Evolutionary conservation across 2,888 invertebrate genomes (phyloP), one percentile per base, ranked within the genome.

Genomic region (Andrena bucephala): DNA sequence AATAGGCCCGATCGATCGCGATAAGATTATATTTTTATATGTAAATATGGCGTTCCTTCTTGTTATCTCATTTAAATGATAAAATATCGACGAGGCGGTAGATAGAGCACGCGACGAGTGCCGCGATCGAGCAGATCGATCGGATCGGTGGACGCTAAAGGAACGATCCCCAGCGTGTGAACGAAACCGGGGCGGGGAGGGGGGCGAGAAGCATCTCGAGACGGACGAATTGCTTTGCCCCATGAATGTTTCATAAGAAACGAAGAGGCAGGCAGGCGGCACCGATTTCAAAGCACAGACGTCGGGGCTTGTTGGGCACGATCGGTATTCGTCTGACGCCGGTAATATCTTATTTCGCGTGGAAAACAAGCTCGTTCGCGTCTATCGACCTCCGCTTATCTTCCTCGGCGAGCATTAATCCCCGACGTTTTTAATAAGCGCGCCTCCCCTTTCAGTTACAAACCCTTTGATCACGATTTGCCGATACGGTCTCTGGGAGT

Each of bases 11-110:
- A 91, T 90, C 90, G 85, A 86, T 91, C 88, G 85, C 85, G 87
- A 90, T 91, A 91, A 91, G 89, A 91, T 92, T 81, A 92, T 93
- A 93, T 93, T 93, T 93, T 93, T 93, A 92, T 93, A 93, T 93
- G 92, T 93, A 93, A 89, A 93, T 93, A 93, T 84, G 91, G 89
- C 90, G 90, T 92, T 92, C 89, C 90, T 93, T 89, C 91, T 92
- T 91, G 92, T 93, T 93, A 93, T 92, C 91, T 91, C 57, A 59
- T 29, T 59, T 59, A 87, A 89, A 91, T 87, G 85, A 84, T 57
- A 85, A 84, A 77, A 82, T 81, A 78, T 79, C 73, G 75, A 59
- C 67, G 72, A 62, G 65, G 48, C 70, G 60, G 27, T 63, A 57
- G 54, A 52, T 67, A 63, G 69, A 75, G 20, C 0, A 54, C 20